Evolutionary conservation across 1,140 invertebrate species (phyloP).

Genomic region (Conus ventricosus): DNA sequence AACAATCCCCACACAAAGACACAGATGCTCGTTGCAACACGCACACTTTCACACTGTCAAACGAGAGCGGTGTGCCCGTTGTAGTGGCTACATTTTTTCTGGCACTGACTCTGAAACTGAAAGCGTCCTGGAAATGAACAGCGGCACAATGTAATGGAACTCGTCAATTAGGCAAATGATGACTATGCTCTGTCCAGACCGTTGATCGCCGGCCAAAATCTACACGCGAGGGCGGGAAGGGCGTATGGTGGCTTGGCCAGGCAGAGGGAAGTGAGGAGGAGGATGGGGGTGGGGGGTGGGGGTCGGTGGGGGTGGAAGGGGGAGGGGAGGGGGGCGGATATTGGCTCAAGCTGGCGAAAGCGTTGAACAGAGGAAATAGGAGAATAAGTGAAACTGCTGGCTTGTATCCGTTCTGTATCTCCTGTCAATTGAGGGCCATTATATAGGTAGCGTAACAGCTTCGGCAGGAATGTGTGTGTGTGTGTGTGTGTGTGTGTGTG

Average conservation of each 20-base stretch:
- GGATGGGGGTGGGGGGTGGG: too few relatives aligned
- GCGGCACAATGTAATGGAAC: not conserved
- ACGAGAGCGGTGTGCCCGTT: not conserved
- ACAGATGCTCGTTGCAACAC: not conserved
- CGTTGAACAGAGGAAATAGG: too few relatives aligned
- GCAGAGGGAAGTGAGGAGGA: too few relatives aligned
- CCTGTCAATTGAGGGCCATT: too few relatives aligned
- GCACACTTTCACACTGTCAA: not conserved
- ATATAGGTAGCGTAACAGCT: too few relatives aligned
- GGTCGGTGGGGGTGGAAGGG: not conserved
- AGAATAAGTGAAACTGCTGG: too few relatives aligned
- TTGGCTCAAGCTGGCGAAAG: not conserved
- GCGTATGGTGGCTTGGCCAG: too few relatives aligned
- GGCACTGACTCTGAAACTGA: not conserved
- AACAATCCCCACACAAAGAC: too few relatives aligned
- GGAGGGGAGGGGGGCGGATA: not conserved
- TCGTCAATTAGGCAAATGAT: conserved; percentile 7
- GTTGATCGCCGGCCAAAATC: not conserved
- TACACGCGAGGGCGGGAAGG: not conserved
- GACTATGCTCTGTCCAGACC: not conserved
- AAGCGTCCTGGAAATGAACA: not conserved
- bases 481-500: too few relatives aligned
- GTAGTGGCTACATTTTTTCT: not conserved
- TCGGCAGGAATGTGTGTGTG: not conserved
- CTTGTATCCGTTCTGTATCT: too few relatives aligned